Conservation (phyloP, 2,113 vertebrate genomes). For the Epinephelus lanceolatus region DNA sequence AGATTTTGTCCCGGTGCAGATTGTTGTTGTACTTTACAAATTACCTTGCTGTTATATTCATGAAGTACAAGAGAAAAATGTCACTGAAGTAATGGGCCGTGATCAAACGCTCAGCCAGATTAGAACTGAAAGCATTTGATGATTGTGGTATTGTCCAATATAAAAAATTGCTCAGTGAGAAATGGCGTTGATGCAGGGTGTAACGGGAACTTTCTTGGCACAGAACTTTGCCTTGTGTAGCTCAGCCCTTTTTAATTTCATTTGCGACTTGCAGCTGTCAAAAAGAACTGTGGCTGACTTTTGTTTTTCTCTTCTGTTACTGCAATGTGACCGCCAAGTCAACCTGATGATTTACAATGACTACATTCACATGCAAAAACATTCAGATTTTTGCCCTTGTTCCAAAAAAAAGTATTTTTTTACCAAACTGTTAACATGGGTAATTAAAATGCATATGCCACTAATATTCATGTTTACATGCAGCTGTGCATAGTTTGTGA, state of each 20-base stretch:
- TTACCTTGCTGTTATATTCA: constrained; percentile 52
- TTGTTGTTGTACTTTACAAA: constrained; percentile 57
- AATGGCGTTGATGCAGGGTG: neutral
- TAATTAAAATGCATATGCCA: too few relatives aligned
- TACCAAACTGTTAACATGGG: too few relatives aligned
- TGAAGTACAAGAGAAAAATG: constrained; percentile 54
- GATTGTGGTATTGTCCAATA: constrained; percentile 4
- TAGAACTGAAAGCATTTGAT: constrained; percentile 34
- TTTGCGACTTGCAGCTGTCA: constrained; percentile 17
- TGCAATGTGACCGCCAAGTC: constrained; percentile 5
- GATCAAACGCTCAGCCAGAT: constrained; percentile 43
- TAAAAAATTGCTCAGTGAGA: neutral
- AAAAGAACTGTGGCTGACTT: neutral
- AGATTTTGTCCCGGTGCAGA: constrained; percentile 42
- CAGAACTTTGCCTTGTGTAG: neutral
- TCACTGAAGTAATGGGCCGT: constrained; percentile 47
- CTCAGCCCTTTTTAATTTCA: constrained; percentile 12
- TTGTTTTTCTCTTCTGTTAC: constrained; percentile 27
- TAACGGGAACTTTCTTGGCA: constrained; percentile 21
- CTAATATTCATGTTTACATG: too few relatives aligned
- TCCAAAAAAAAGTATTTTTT: too few relatives aligned
- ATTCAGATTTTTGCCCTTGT: too few relatives aligned
- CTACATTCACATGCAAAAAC: too few relatives aligned
- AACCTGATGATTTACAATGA: neutral
- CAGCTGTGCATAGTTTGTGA: too few relatives aligned